Conservation (phyloP, 2,797 vertebrate species). For the Caiman crocodilus region DNA sequence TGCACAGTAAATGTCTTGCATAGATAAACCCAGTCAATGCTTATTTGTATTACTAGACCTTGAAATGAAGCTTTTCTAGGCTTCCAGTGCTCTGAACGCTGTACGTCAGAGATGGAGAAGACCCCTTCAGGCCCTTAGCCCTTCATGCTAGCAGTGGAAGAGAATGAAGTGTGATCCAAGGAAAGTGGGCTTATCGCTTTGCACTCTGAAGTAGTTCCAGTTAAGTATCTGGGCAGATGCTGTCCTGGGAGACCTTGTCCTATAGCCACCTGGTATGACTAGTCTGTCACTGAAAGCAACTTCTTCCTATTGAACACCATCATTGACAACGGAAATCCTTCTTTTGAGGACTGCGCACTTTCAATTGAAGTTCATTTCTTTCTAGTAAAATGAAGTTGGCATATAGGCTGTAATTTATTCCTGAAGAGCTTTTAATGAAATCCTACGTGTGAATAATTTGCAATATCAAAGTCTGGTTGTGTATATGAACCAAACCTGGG, state of each 20-base stretch:
- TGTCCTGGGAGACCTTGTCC: not conserved
- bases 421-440: not conserved
- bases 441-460: rapidly evolving
- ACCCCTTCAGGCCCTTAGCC: not conserved
- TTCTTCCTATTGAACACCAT: not conserved
- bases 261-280: not conserved
- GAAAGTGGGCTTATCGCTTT: not conserved
- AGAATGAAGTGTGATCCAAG: not conserved
- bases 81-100: not conserved
- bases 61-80: not conserved
- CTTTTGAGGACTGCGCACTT: not conserved
- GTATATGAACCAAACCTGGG: not conserved
- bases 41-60: not conserved
- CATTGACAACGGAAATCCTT: not conserved
- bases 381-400: not conserved
- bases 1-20: no score
- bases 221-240: not conserved
- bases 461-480: not conserved
- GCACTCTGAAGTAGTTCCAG: not conserved
- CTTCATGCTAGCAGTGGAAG: not conserved
- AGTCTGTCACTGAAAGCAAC: not conserved
- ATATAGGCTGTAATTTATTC: not conserved
- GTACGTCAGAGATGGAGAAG: not conserved
- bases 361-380: not conserved
- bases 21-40: no score